A percentile compares a stretch with the other conserved stretches of the same genome.
Evolutionary conservation across 1,140 invertebrate genomes (phyloP).

Genomic region (Drosophila nasuta): DNA sequence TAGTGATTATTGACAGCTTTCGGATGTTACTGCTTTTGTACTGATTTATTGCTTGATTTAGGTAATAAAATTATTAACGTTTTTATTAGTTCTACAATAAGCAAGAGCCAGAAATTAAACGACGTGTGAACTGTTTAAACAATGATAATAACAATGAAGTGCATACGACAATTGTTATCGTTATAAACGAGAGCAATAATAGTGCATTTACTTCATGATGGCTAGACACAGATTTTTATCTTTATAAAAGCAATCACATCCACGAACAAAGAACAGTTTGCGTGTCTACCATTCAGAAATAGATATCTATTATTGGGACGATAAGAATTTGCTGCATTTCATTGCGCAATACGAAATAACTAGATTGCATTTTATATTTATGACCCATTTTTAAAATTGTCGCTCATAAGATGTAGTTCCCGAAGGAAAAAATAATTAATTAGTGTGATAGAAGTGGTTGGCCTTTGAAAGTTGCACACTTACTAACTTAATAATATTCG

Average conservation of each 20-base stretch:
- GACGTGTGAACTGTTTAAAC: not conserved
- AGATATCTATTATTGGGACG: not conserved
- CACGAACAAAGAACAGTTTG: conserved; percentile 8
- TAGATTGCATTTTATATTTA: not conserved
- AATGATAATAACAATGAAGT: not conserved
- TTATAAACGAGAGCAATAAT: not conserved
- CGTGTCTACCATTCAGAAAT: conserved; percentile 5
- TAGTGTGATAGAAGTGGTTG: no score
- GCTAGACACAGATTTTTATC: conserved; percentile 13
- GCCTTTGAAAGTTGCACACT: no score
- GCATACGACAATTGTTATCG: not conserved
- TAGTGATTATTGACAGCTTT: no score
- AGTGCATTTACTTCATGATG: not conserved
- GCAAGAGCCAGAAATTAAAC: not conserved
- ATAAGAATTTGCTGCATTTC: conserved; percentile 14
- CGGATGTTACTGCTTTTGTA: no score
- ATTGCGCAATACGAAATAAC: not conserved
- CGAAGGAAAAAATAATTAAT: no score
- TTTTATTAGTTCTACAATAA: no score
- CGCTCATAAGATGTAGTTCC: no score
- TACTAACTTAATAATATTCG: no score
- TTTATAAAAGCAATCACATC: not conserved
- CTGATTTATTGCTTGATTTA: no score
- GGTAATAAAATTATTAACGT: no score
- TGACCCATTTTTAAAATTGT: no score